A percentile compares a stretch with the other conserved stretches of the same genome.
Evolutionary conservation across 2,113 vertebrate species (phyloP).

Genomic region (Anguilla japonica): DNA sequence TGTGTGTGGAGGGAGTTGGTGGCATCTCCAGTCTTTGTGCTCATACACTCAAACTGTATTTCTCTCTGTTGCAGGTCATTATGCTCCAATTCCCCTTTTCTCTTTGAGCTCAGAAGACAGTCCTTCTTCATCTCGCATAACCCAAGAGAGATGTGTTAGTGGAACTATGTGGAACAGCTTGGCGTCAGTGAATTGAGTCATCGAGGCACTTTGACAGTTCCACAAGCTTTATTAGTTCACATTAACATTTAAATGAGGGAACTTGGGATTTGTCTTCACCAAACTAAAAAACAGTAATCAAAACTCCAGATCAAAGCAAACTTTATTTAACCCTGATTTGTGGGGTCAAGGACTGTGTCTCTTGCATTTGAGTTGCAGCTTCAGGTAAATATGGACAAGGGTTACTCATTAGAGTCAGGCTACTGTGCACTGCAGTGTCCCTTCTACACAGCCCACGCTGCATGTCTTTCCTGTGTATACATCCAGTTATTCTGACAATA

Average conservation of each 20-base stretch:
- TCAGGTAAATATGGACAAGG: slow-evolving; percentile 36
- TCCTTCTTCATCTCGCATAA: not conserved
- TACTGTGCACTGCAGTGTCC: not conserved
- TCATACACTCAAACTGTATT: not conserved
- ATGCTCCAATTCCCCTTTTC: not conserved
- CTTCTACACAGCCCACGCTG: not conserved
- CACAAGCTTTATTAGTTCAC: not conserved
- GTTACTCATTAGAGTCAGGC: slow-evolving; percentile 32
- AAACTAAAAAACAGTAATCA: slow-evolving; percentile 22
- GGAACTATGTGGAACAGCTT: not conserved
- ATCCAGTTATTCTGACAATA: not conserved
- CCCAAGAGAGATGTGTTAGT: not conserved
- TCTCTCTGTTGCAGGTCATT: not conserved
- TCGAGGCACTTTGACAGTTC: not conserved
- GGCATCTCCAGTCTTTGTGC: not conserved
- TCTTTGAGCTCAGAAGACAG: not conserved
- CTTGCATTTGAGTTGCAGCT: slow-evolving; percentile 20
- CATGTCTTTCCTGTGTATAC: not conserved
- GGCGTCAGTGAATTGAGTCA: not conserved
- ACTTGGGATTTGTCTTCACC: not conserved
- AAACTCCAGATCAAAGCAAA: slow-evolving; percentile 22
- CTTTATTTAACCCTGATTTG: slow-evolving; percentile 30
- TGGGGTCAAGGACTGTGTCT: slow-evolving; percentile 27
- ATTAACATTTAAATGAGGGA: not conserved
- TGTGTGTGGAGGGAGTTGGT: not conserved